phyloP scores from a whole-genome alignment of 2,888 invertebrate genomes.

The Bellardia bayeri region DNA sequence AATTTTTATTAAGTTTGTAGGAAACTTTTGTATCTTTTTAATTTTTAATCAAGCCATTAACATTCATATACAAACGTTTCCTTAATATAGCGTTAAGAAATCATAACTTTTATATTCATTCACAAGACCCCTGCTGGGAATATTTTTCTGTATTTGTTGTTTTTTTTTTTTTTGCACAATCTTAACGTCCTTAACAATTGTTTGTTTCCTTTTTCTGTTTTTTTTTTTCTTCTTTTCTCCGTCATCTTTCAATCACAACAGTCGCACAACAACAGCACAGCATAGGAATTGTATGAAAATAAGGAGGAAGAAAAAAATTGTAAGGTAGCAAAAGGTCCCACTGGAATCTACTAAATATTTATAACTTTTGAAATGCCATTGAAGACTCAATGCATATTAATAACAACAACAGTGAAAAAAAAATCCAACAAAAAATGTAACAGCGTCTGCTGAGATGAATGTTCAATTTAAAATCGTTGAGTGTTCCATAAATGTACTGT shows the following conservation, averaged over 20 bases:
- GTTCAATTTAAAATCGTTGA: constrained; percentile 68
- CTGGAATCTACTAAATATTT: constrained; percentile 73
- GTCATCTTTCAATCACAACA: constrained; percentile 21
- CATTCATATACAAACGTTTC: constrained; percentile 37
- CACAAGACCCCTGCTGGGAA: constrained; percentile 31
- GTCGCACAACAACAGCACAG: not conserved
- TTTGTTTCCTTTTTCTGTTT: constrained; percentile 11
- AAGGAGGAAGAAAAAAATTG: not conserved
- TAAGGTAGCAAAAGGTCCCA: constrained; percentile 61
- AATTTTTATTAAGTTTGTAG: constrained; percentile 8
- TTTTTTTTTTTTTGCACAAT: not conserved
- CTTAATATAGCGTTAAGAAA: constrained; percentile 48
- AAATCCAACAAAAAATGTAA: constrained; percentile 4
- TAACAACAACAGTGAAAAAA: constrained; percentile 40
- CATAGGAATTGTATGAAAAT: constrained; percentile 5
- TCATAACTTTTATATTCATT: constrained; percentile 41
- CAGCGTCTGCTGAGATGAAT: constrained; percentile 64
- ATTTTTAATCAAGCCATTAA: constrained; percentile 52
- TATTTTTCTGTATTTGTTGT: not conserved
- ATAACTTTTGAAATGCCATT: constrained; percentile 72
- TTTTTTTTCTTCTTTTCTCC: not conserved
- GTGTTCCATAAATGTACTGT: constrained; percentile 38
- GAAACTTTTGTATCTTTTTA: constrained; percentile 30
- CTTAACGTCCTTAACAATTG: constrained; percentile 52
- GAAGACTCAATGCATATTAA: constrained; percentile 72